These are phyloP conservation scores for Helarctos malayanus DNA, from an alignment of 2,797 vertebrate species.

Conservation along the genomic window DNA sequence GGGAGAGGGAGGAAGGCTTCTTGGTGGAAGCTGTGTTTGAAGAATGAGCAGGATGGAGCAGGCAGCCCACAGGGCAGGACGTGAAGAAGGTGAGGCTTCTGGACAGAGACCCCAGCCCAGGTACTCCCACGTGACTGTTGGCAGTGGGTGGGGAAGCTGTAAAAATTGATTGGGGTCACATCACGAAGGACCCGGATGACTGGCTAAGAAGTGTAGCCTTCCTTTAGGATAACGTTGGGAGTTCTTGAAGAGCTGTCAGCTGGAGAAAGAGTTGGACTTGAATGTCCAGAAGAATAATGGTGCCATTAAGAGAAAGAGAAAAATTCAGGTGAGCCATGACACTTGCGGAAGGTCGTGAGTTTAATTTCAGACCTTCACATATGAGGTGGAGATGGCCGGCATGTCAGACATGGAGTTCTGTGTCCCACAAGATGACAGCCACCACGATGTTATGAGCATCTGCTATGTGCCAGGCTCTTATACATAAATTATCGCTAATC, in stretches of 20 bases:
- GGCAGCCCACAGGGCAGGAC: neutral
- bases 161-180: neutral
- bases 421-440: neutral
- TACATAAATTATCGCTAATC: slow-evolving; percentile 21
- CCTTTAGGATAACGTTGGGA: neutral
- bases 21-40: neutral
- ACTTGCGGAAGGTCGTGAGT: neutral
- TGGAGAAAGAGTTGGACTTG: slow-evolving; percentile 17
- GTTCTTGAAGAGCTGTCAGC: neutral
- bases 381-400: neutral
- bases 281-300: slow-evolving; percentile 8
- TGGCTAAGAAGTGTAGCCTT: neutral
- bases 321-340: neutral
- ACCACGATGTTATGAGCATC: neutral
- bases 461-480: slow-evolving; percentile 3
- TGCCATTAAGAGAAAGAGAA: neutral
- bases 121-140: neutral
- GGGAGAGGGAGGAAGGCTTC: neutral
- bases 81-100: neutral
- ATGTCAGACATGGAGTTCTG: neutral
- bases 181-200: neutral
- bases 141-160: neutral
- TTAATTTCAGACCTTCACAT: neutral
- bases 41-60: neutral
- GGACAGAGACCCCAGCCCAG: neutral